Percentiles rank a stretch among this genome's conserved stretches.
Evolutionary conservation across 2,113 vertebrate species (phyloP).

Genomic region (Steatornis caripensis): DNA sequence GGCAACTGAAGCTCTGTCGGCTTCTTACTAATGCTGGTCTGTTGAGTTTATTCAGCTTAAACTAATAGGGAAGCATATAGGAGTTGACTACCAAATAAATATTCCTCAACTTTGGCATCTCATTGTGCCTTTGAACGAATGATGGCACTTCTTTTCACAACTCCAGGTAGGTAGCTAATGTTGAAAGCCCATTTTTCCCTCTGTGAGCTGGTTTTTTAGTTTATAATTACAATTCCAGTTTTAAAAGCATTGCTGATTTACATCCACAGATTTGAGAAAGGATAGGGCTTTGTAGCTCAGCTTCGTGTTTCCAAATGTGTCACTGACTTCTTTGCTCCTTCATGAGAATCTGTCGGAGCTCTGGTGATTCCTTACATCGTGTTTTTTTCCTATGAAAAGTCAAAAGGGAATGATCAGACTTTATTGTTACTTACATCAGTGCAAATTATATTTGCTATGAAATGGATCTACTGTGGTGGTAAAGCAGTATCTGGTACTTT

Average conservation of each 20-base stretch:
- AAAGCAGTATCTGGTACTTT: neutral
- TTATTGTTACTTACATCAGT: neutral
- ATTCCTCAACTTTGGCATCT: neutral
- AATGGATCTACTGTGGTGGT: neutral
- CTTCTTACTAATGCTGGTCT: constrained; percentile 1
- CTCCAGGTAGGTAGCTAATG: neutral
- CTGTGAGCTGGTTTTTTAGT: neutral
- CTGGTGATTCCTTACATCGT: neutral
- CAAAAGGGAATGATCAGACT: neutral
- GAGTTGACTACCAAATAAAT: constrained; percentile 35
- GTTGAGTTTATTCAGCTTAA: constrained; percentile 21
- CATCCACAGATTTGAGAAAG: neutral
- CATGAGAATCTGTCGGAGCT: neutral
- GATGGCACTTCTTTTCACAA: neutral
- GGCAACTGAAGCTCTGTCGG: neutral
- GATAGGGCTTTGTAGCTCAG: neutral
- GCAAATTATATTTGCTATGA: neutral
- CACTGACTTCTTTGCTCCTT: neutral
- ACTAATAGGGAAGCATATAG: neutral
- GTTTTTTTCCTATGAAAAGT: neutral
- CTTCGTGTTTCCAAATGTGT: neutral
- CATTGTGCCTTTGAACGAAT: neutral
- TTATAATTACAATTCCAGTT: neutral
- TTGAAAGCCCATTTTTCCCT: neutral
- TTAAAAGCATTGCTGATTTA: neutral